These are phyloP conservation scores for Hedychridium roseum DNA, from an alignment of 2,888 invertebrate genomes.

Conservation along the genomic window DNA sequence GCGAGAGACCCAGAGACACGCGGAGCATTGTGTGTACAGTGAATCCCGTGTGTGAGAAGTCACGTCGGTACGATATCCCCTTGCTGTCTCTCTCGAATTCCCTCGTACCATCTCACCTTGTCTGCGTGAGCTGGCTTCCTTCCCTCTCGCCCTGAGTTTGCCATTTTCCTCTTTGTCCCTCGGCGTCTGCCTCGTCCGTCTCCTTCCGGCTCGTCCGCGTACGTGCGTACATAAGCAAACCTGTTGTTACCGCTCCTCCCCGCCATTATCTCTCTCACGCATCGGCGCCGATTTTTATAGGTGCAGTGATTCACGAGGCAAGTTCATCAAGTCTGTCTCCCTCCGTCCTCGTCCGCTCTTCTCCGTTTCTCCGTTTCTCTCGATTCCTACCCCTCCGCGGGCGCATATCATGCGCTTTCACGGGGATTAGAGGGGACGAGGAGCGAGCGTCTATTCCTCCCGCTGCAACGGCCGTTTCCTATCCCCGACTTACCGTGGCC, in stretches of 20 bases:
- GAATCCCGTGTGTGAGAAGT: conserved; percentile 9
- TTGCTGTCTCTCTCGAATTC: too few relatives aligned
- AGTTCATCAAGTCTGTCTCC: conserved; percentile 51
- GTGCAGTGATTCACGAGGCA: conserved; percentile 49
- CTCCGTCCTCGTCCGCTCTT: conserved; percentile 18
- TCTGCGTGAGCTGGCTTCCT: conserved; percentile 14
- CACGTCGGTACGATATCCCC: background rate
- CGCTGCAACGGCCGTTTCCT: too few relatives aligned
- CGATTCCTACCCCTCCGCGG: conserved; percentile 29
- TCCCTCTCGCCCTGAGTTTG: conserved; percentile 3
- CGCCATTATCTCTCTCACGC: conserved; percentile 50
- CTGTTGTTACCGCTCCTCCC: conserved; percentile 51
- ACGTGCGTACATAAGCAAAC: conserved; percentile 46
- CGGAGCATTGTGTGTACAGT: conserved; percentile 9
- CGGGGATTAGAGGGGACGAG: conserved; percentile 33
- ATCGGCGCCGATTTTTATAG: conserved; percentile 49
- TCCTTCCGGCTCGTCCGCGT: conserved; percentile 10
- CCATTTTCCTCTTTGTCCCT: conserved; percentile 1
- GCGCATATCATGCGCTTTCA: conserved; percentile 35
- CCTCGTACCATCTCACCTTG: conserved; percentile 18
- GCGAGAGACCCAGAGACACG: conserved; percentile 8
- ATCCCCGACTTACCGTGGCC: too few relatives aligned
- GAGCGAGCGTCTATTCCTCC: too few relatives aligned
- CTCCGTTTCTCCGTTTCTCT: background rate
- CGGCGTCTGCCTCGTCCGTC: conserved; percentile 1